Base-by-base conservation (phyloP, 2,113 vertebrate genomes). In the Stegostoma tigrinum region DNA sequence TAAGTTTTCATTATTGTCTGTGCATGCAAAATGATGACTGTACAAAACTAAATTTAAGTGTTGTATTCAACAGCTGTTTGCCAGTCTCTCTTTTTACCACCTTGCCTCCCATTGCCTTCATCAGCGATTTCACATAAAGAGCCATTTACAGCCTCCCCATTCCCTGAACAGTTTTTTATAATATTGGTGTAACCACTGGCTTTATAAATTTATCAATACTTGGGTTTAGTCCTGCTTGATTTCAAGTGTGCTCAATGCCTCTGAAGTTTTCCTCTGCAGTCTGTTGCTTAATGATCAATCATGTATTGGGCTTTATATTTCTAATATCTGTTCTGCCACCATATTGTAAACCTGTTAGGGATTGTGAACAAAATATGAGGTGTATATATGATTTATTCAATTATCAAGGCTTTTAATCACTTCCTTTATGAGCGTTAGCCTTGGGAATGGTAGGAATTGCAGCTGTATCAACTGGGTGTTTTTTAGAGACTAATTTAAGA, bases 31-130 rank as follows among this genome's bases (percentile, higher is more conserved):
- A 96, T 97, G 97, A 97, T 97, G 97, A 98, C 97, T 97, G 97
- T 96, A 96, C 83, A 97, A 96, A 96, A 96, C 96, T 97, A 96
- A 96, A 97, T 97, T 97, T 97, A 97, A 97, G 97, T 96, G 96
- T 97, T 97, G 97, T 97, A 96, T 97, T 96, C 97, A 97, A 97
- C 97, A 98, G 97, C 97, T 97, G 97, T 97, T 98, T 96, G 97
- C 85, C 97, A 96, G 97, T 97, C 96, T 98, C 97, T 95, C 98
- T 98, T 64, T 91, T 91, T 98, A 97, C 97, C 97, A 97, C 97
- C 97, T 98, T 97, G 97, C 96, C 96, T 97, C 96, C 6, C 95
- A 97, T 72, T 72, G 97, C 96, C 97, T 98, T 98, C 97, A 97
- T 97, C 97, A 97, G 96, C 96, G 96, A 96, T 96, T 95, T 86